Evolutionary conservation across 2,113 vertebrate species (phyloP).

Genomic region (Calypte anna): DNA sequence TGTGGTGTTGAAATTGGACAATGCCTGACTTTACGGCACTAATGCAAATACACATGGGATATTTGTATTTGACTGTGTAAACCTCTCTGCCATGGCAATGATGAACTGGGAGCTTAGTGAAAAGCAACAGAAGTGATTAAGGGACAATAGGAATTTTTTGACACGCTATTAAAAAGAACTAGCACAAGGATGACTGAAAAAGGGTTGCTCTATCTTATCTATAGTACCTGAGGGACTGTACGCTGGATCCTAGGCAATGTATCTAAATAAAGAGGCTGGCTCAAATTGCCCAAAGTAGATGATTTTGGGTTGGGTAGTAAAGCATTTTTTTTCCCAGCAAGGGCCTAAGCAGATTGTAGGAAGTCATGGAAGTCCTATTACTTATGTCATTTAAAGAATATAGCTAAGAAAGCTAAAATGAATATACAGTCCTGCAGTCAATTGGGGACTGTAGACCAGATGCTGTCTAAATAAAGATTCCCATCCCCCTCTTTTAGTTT

Average conservation of each 20-base stretch:
- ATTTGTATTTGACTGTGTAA: neutral
- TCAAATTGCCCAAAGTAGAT: neutral
- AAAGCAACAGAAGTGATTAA: slow-evolving; percentile 12
- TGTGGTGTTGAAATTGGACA: neutral
- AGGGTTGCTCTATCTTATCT: neutral
- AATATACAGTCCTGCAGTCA: neutral
- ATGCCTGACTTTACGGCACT: neutral
- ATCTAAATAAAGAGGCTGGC: neutral
- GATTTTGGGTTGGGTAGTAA: neutral
- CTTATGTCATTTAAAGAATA: neutral
- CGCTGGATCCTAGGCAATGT: neutral
- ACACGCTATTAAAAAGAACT: neutral
- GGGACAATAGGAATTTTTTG: neutral
- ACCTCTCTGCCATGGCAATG: neutral
- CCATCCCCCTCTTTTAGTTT: neutral
- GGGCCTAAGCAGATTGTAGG: neutral
- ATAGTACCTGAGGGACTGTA: neutral
- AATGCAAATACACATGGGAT: neutral
- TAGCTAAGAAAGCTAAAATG: neutral
- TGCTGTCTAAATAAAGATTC: neutral
- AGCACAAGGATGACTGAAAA: neutral
- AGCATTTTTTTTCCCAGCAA: neutral
- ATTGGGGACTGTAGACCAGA: neutral
- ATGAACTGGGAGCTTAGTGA: neutral
- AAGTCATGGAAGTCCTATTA: neutral